Base-by-base conservation (phyloP, 2,797 vertebrate genomes). In the Onychomys arenicola region DNA sequence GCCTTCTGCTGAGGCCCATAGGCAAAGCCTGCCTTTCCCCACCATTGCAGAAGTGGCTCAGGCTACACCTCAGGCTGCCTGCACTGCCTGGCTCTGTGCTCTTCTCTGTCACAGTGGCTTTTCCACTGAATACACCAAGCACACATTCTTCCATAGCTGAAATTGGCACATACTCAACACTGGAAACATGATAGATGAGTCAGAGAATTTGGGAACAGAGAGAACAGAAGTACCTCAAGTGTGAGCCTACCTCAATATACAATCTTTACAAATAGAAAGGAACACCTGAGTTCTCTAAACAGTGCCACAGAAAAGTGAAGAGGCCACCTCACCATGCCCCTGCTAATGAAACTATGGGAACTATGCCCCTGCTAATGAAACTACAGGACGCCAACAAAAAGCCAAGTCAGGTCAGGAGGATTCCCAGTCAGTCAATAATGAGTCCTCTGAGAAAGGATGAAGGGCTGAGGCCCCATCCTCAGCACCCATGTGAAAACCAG, bases 81-180 rank as follows among this genome's bases (percentile, higher is more conserved):
- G 0, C 52, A 4, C 17, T 1, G 27, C 2, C 17, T 0, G 19
- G 10, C 65, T 11, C 0, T 23, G 0, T 1, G 17, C 43, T 6
- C 11, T 10, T 37, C 37, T 7, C 29, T 13, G 4, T 8, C 25
- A 49, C 1, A 0, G 8, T 6, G 2, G 1, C 67, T 10, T 43
- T 2, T 11, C 5, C 61, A 65, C 2, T 52, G 63, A 11, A 69
- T n/a, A 29, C 29, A 85, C 17, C 10, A 23, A 4, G 11, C 6
- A 34, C 43, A 37, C n/a, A 13, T 52, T 43, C 77, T 5, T 43
- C 19, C 6, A 46, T 5, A 8, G 12, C 94, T 40, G 6, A 29
- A 34, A 77, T 23, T 16, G 8, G 7, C 19, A 1, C 8, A 8
- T 6, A 1, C 23, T 14, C 12, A 43, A n/a, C 29, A 32, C 52